These are phyloP conservation scores for Enteromius paludinosus DNA, from an alignment of 2,797 vertebrate species.

Conservation along the genomic window DNA sequence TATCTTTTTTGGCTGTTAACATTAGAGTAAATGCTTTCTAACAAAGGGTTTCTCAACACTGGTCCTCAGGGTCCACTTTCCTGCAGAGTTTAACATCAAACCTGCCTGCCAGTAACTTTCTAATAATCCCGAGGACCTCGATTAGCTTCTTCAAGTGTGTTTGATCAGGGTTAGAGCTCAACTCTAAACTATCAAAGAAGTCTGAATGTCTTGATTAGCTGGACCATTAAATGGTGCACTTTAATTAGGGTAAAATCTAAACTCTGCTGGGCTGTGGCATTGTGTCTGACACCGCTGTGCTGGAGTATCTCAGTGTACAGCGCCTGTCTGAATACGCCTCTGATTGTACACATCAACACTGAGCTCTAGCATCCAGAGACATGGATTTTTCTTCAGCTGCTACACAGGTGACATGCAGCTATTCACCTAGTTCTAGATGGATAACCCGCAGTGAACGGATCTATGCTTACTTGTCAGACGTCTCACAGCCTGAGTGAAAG, in stretches of 20 bases:
- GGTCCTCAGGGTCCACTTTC: not conserved
- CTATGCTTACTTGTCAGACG: not conserved
- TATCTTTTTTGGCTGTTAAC: not conserved
- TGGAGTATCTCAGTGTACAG: not conserved
- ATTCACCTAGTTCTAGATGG: not conserved
- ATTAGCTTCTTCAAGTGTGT: not conserved
- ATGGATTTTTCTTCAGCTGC: not conserved
- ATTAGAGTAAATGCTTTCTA: not conserved
- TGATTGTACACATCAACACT: not conserved
- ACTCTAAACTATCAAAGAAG: not conserved
- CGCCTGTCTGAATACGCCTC: not conserved
- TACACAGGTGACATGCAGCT: constrained; percentile 10
- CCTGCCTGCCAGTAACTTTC: not conserved
- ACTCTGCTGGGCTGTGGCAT: not conserved
- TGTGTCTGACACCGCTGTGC: not conserved
- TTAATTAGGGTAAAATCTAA: not conserved
- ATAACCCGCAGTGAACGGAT: not conserved
- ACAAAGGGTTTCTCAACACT: not conserved
- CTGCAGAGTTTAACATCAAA: not conserved
- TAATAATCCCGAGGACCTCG: not conserved
- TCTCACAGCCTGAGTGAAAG: not conserved
- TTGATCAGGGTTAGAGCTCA: not conserved
- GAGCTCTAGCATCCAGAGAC: not conserved
- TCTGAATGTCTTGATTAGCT: not conserved
- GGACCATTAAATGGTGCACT: not conserved